Conservation (phyloP, 92 coral and sea anemone genomes). For the Anthopleura xanthogrammica region DNA sequence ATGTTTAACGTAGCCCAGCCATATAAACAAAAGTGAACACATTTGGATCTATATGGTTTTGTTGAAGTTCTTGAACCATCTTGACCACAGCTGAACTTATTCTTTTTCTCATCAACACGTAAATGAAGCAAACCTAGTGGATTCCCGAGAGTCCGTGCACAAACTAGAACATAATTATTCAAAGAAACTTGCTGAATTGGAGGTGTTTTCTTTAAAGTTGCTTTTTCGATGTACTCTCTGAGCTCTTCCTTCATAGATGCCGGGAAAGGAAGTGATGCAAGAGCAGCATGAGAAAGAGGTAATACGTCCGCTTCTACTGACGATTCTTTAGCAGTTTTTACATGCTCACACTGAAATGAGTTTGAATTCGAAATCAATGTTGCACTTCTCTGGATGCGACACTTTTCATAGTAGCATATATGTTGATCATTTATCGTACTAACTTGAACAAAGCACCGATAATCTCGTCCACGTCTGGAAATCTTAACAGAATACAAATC, state of each 20-base stretch:
- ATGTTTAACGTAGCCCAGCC: conserved; percentile 34
- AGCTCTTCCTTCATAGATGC: conserved; percentile 41
- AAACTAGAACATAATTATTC: conserved; percentile 34
- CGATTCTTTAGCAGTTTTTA: conserved; percentile 30
- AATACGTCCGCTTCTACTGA: conserved; percentile 19
- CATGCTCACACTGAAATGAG: conserved; percentile 40
- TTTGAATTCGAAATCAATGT: conserved; percentile 36
- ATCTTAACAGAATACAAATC: conserved; percentile 42
- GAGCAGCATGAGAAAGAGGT: conserved; percentile 24
- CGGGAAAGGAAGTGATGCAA: conserved; percentile 34
- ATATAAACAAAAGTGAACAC: conserved; percentile 37
- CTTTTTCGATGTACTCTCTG: conserved; percentile 27
- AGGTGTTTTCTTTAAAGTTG: conserved; percentile 27
- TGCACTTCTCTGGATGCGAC: conserved; percentile 41
- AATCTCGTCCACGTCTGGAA: conserved; percentile 43
- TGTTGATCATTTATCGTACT: conserved; percentile 24
- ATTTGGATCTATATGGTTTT: conserved; percentile 39
- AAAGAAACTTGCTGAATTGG: conserved; percentile 37
- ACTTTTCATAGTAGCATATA: conserved; percentile 43
- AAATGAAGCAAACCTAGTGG: conserved; percentile 40
- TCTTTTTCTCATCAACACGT: conserved; percentile 33
- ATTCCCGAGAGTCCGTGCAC: conserved; percentile 19
- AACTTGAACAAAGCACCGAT: conserved; percentile 48
- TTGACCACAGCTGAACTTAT: conserved; percentile 40
- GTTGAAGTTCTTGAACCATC: conserved; percentile 43